Base-by-base conservation (phyloP, 2,888 invertebrate species). In the Salticus scenicus region DNA sequence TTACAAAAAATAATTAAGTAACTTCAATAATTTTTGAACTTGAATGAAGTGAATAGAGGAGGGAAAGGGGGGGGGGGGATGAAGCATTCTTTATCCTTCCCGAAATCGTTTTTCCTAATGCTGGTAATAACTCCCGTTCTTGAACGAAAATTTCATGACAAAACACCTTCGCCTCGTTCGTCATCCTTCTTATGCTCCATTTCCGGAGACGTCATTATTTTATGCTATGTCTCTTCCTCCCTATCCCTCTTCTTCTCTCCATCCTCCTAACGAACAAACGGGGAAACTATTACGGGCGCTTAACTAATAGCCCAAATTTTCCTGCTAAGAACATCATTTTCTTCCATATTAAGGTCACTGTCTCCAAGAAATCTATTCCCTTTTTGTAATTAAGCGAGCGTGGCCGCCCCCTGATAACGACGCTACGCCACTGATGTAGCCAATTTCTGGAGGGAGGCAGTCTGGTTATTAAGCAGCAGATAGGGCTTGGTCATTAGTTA, bases 401-500 rank as follows among this genome's bases (percentile, higher is more conserved):
- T 80, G 73, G 74, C 81, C 74, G 70, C 57, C 42, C 31, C 69
- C 82, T 75, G 82, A 82, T 82, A 82, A 82, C 82, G 82, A 76
- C 75, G 71, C 76, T 70, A 70, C 63, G 71, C 72, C 42, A 70
- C 71, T 82, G 82, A 82, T 82, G 82, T 76, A 76, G 82, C 76
- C 82, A 82, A 82, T 82, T 82, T 82, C 76, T 76, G 82, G 75
- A n/a, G 47, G 47, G 47, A 17, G 57, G 72, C 66, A 33, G 63
- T 64, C 74, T 33, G 47, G 76, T 82, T 82, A 82, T 82, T 76
- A 82, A 76, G 82, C 76, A 64, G 82, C 70, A 69, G 82, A 82
- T 82, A 82, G 82, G 76, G 82, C 30, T 76, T 66, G 76, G 82
- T 82, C 82, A 82, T 82, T 82, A 82, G 82, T 82, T 82, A 82